Evolutionary conservation across 2,888 invertebrate species (phyloP), one percentile per base, ranked within the genome.

Genomic region (Eucriotettix oculatus): DNA sequence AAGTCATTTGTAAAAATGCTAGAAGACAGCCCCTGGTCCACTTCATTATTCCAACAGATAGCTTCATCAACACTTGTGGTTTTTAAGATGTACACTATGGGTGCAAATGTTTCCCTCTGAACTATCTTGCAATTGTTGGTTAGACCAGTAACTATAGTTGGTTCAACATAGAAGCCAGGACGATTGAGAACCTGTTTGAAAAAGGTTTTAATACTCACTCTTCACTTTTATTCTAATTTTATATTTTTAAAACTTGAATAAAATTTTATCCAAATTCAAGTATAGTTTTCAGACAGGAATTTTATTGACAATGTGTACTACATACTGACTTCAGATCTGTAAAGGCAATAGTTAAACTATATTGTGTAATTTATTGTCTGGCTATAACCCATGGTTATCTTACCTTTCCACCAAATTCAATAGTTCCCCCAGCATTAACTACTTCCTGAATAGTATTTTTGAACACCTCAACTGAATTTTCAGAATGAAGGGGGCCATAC

Each of bases 1-100:
- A 98, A 76, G 73, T 87, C 89, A 72, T 88, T 87, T 0, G 98
- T 98, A 74, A 99, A 99, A n/a, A 99, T 76, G 69, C 96, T 93
- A 52, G 96, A 97, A 0, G 97, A 96, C 12, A 99, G 77, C 12
- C 99, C 99, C 76, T 99, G 98, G 59, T 90, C 86, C 1, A 96
- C 97, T 71, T 88, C 89, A 73, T 99, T 99, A 74, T 99, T 99
- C 81, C 90, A 87, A 61, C 76, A 70, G 66, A 99, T 94, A 16
- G 91, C 98, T 69, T 94, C 87, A 63, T 93, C 85, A 12, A 99
- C 72, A 68, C 80, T 85, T 52, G 85, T 78, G 5, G 86, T 77
- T 72, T 91, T 90, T 29, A 99, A 73, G 62, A 94, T 83, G 74
- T 98, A 99, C 1, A 97, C 93, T 70, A 99, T 96, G 12, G 99